Percentiles rank a stretch among this genome's conserved stretches.
These are phyloP conservation scores for Drosophila punjabiensis DNA, from an alignment of 1,140 invertebrate species.

Conservation along the genomic window DNA sequence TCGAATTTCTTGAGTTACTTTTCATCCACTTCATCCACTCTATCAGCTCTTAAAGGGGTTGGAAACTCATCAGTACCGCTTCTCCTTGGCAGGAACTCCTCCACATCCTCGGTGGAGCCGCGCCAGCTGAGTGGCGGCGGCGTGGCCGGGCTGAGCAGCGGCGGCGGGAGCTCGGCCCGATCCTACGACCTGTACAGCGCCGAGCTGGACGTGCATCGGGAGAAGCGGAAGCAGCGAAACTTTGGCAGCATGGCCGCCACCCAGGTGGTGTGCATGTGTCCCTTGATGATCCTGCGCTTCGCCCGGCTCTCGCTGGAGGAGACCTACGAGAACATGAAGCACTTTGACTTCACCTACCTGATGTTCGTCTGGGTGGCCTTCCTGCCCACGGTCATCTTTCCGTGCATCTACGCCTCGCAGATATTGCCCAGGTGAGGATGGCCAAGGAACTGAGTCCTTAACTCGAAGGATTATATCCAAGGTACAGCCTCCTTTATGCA, in stretches of 20 bases:
- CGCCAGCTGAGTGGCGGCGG: conserved; percentile 66
- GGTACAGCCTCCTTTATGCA: not conserved
- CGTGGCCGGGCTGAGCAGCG: conserved; percentile 65
- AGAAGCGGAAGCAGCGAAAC: conserved; percentile 89
- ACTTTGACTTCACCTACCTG: conserved; percentile 90
- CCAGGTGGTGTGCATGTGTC: conserved; percentile 89
- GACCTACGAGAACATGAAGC: conserved; percentile 89
- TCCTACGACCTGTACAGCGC: conserved; percentile 87
- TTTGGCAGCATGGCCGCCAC: conserved; percentile 89
- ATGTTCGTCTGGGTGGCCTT: conserved; percentile 91
- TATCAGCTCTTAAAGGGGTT: not conserved
- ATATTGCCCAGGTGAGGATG: conserved; percentile 87
- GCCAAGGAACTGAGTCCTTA: not conserved
- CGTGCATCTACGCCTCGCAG: conserved; percentile 88
- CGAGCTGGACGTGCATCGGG: conserved; percentile 88
- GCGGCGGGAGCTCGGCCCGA: conserved; percentile 36
- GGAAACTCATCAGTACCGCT: not conserved
- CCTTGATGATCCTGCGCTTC: conserved; percentile 89
- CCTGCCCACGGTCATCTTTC: conserved; percentile 89
- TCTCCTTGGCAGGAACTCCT: conserved; percentile 70
- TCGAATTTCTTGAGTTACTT: conserved; percentile 46
- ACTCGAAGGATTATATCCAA: not conserved
- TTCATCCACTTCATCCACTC: not conserved
- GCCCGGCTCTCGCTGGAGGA: conserved; percentile 89
- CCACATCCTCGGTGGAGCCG: conserved; percentile 70